Conservation (phyloP, 2,888 invertebrate species). For the Drosophila differens region DNA sequence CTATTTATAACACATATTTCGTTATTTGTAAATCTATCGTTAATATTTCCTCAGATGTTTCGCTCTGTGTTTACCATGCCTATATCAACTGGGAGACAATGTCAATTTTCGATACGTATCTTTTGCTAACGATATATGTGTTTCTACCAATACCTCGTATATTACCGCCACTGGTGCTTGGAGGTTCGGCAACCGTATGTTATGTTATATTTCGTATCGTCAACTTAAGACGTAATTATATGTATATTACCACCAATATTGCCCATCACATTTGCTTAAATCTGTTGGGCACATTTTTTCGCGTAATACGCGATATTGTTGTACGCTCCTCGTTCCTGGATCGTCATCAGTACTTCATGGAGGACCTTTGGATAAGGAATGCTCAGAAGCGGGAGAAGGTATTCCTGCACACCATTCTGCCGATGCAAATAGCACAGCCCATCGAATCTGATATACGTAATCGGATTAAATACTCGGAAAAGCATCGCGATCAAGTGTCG, state of each 20-base stretch:
- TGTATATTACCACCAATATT: slow-evolving; percentile 28
- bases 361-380: slow-evolving; percentile 43
- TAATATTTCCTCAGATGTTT: slow-evolving; percentile 13
- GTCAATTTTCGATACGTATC: slow-evolving; percentile 52
- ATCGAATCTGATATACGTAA: slow-evolving; percentile 87
- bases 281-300: slow-evolving; percentile 57
- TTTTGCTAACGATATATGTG: slow-evolving; percentile 49
- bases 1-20: not conserved
- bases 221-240: not conserved
- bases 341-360: slow-evolving; percentile 60
- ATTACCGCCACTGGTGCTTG: slow-evolving; percentile 32
- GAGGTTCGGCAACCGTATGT: slow-evolving; percentile 2
- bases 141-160: slow-evolving; percentile 57
- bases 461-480: slow-evolving; percentile 83
- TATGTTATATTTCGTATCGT: slow-evolving; percentile 19
- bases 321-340: slow-evolving; percentile 65
- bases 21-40: no score
- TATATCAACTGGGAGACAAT: slow-evolving; percentile 23
- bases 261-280: slow-evolving; percentile 44
- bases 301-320: slow-evolving; percentile 52
- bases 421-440: slow-evolving; percentile 91
- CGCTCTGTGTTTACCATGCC: slow-evolving; percentile 20
- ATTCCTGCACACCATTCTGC: slow-evolving; percentile 93
- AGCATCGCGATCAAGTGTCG: not conserved
- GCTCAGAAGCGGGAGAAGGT: slow-evolving; percentile 51